Evolutionary conservation across 37 sponge, comb jelly and placozoan genomes (phyloP), one percentile per base, ranked within the genome.

Genomic region (Cliona cf. orientalis): DNA sequence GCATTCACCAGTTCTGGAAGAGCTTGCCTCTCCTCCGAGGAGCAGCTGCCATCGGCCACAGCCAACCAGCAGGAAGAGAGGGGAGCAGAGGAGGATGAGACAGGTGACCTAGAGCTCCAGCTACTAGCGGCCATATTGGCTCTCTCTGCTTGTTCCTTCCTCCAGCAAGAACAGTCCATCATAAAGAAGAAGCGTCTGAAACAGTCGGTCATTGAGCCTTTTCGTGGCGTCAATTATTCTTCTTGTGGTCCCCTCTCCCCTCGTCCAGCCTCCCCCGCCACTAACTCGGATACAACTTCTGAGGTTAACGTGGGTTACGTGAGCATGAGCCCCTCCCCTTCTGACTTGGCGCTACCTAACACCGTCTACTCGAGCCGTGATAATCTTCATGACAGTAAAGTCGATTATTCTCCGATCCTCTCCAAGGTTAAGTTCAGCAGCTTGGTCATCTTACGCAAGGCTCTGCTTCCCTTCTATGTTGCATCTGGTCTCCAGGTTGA

Each of bases 291-390:
- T 9, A 19, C 53, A 9, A 14, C 9, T 9, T 49, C 14, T 14
- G 14, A 41, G 42, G 43, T 41, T 37, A 44, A 41, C 45, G 71
- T 67, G 3, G 86, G 80, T 38, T 78, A 86, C 36, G 21, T 79
- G 21, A 74, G 87, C 67, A 79, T 86, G 43, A 86, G 80, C 55
- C 80, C 80, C 34, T 61, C 87, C 1, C 87, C 87, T 1, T 86
- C 86, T 21, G 86, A 78, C 33, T 49, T 84, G 40, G 85, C 77
- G 32, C 7, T 71, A 26, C 87, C 74, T 0, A 86, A 78, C 40
- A 41, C 33, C 1, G 58, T 40, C 57, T 62, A 28, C 37, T 14
- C 42, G 11, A 53, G 58, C 58, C n/a, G 57, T 40, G 29, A 75
- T 23, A 19, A 31, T 2, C 22, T 57, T n/a, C n/a, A n/a, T n/a